Percentiles rank a stretch among this genome's conserved stretches.
Evolutionary conservation across 53 echinoderm and acorn worm genomes (phyloP).

Genomic region (Astropecten irregularis): DNA sequence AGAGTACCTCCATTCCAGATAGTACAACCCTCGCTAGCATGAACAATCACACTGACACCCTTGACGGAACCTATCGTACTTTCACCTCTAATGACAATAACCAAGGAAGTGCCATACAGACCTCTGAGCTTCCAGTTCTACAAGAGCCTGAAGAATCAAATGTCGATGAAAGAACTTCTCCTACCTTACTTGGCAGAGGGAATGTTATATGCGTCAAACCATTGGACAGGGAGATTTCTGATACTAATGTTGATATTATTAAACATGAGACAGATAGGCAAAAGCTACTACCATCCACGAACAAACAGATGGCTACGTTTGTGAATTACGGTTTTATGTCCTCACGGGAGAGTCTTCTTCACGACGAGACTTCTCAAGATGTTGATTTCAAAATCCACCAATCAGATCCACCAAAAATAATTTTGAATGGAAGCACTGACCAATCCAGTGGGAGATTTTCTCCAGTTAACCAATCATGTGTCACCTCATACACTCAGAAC

Average conservation of each 20-base stretch:
- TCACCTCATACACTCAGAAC: not conserved
- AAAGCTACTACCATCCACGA: not conserved
- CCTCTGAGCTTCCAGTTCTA: conserved; percentile 6
- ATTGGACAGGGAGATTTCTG: not conserved
- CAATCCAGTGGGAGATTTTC: not conserved
- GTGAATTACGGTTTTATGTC: conserved; percentile 31
- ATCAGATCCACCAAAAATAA: not conserved
- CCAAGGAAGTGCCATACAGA: not conserved
- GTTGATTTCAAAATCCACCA: not conserved
- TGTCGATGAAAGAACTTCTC: not conserved
- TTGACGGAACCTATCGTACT: not conserved
- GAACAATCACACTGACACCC: not conserved
- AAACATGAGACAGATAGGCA: not conserved
- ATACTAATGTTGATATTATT: too few species aligned
- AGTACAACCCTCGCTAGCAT: not conserved
- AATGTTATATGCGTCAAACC: not conserved
- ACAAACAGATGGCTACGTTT: not conserved
- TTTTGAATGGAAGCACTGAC: not conserved
- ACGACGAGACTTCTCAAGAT: not conserved
- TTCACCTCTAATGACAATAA: too few species aligned
- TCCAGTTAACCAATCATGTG: not conserved
- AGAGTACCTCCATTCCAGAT: not conserved
- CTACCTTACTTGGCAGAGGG: not conserved
- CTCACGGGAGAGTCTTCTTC: conserved; percentile 2
- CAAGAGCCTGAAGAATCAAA: conserved; percentile 1